Conservation (phyloP, 2,113 vertebrate species). For the Kryptolebias marmoratus region DNA sequence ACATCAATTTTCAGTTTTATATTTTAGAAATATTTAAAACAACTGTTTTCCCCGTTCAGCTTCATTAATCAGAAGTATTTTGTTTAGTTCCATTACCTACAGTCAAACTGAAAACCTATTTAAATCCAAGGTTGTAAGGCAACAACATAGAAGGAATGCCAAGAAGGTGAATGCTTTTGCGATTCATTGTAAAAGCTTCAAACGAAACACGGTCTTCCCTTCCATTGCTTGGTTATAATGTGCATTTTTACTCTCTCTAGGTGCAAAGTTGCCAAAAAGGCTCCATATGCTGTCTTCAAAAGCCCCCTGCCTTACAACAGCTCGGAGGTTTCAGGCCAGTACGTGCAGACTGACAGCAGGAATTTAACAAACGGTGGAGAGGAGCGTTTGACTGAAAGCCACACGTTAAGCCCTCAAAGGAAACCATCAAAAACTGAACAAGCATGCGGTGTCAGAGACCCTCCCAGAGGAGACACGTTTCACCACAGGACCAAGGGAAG, state of each 20-base stretch:
- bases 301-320: conserved; percentile 60
- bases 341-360: not conserved
- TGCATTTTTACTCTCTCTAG: conserved; percentile 49
- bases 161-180: too few relatives aligned
- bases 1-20: too few relatives aligned
- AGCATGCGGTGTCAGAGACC: conserved; percentile 25
- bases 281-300: conserved; percentile 69
- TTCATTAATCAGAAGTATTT: too few relatives aligned
- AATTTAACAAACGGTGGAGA: not conserved
- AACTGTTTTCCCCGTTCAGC: too few relatives aligned
- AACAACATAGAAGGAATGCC: too few relatives aligned
- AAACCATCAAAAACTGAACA: conserved; percentile 32
- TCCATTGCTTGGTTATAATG: conserved; percentile 13
- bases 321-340: conserved; percentile 29
- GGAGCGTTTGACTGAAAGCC: conserved; percentile 5
- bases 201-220: not conserved
- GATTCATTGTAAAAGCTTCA: too few relatives aligned
- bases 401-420: not conserved
- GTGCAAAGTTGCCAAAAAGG: conserved; percentile 68
- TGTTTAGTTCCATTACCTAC: too few relatives aligned
- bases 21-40: too few relatives aligned
- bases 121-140: too few relatives aligned
- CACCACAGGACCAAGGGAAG: conserved; percentile 34
- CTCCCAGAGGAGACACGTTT: conserved; percentile 53
- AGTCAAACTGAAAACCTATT: too few relatives aligned